Evolutionary conservation across 1,140 invertebrate species (phyloP), one percentile per base, ranked within the genome.

Genomic region (Drosophila bipectinata): DNA sequence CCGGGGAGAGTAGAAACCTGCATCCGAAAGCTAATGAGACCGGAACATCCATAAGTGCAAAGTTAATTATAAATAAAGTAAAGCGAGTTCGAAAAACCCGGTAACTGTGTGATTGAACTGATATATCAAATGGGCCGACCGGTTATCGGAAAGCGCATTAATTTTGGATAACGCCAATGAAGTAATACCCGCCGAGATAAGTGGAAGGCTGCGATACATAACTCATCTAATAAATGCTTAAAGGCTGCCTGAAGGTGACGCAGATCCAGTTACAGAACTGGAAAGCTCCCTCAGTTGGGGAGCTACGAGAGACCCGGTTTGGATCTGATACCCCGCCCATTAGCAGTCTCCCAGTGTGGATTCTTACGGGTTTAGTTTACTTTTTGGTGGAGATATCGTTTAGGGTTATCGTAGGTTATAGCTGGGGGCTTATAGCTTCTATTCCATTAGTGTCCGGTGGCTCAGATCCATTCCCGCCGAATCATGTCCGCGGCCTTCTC

Each of bases 401-500:
- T 8, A 3, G 32, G 32, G 8, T 8, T 32, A 32, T 30, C 9
- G 21, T 21, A 21, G 21, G 21, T 21, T 21, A 21, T 21, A 28
- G 5, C 26, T 28, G 1, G 26, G 5, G 26, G 26, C 4, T 37
- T 37, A 10, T 37, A 37, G 34, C 34, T 37, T 37, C 34, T 37
- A 12, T 32, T 32, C 32, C 32, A 9, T 10, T 2, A 9, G 9
- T 1, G 9, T 30, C 28, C n/a, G 3, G 37, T 39, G 0, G 90
- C 77, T 37, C 76, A 83, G 84, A 95, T 96, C 94, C 94, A 95
- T 30, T 92, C 91, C 32, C 91, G 91, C 77, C 95, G 95, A 32
- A 98, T 96, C 92, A 98, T 93, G 92, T 98, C 96, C 0, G 97
- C 94, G 0, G 94, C 96, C 92, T 97, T 98, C 92, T 98, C 97